Conservation (phyloP, 2,888 invertebrate genomes). For the Cerastis leucographa region DNA sequence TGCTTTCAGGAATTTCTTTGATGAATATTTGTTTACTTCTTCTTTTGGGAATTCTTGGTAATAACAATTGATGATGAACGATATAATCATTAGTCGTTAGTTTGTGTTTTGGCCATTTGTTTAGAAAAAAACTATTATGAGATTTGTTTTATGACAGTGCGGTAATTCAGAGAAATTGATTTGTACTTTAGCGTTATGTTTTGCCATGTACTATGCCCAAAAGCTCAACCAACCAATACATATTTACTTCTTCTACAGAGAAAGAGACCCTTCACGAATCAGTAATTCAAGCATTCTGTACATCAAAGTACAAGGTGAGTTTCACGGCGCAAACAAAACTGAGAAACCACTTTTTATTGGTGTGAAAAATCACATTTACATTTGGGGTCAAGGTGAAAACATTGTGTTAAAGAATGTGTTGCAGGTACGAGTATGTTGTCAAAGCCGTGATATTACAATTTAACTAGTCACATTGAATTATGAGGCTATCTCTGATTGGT, state of each 20-base stretch:
- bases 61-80: not conserved
- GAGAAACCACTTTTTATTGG: too few relatives aligned
- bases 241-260: too few relatives aligned
- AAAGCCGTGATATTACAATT: too few relatives aligned
- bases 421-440: too few relatives aligned
- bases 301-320: too few relatives aligned
- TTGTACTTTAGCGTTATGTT: not conserved
- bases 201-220: not conserved
- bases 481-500: too few relatives aligned
- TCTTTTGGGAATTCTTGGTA: slow-evolving; percentile 17
- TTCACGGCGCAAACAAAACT: too few relatives aligned
- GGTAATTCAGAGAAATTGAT: not conserved
- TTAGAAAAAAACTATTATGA: not conserved
- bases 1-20: slow-evolving; percentile 34
- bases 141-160: not conserved
- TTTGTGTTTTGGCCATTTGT: not conserved
- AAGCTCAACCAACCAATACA: not conserved
- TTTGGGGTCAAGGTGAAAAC: not conserved
- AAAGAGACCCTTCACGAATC: too few relatives aligned
- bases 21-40: slow-evolving; percentile 34
- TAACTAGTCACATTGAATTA: too few relatives aligned
- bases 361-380: not conserved
- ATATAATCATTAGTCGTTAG: not conserved
- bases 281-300: too few relatives aligned
- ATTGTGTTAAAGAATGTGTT: too few relatives aligned